phyloP scores from a whole-genome alignment of 2,888 invertebrate genomes.

The Polylopha cassiicola region DNA sequence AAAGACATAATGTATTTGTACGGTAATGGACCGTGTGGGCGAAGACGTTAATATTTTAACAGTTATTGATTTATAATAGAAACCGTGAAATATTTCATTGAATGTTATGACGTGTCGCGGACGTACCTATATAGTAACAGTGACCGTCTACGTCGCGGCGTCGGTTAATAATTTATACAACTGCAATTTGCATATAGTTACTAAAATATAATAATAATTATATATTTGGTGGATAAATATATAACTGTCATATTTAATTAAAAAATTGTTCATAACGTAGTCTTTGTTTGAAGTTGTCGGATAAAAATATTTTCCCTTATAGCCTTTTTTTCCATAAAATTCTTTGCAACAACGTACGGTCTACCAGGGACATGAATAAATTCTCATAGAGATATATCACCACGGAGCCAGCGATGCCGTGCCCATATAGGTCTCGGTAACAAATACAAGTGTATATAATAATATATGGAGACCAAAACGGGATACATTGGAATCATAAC shows the following conservation, averaged over 20 bases:
- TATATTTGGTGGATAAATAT: too few relatives aligned
- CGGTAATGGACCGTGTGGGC: conserved; percentile 9
- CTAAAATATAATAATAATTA: too few relatives aligned
- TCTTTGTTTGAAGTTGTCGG: background rate
- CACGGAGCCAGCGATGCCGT: conserved; percentile 7
- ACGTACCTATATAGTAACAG: conserved; percentile 7
- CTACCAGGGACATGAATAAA: conserved; percentile 12
- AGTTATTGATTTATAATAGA: conserved; percentile 17
- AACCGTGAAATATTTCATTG: conserved; percentile 13
- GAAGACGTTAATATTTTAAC: conserved; percentile 16
- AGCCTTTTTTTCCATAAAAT: conserved; percentile 1
- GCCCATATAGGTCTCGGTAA: too few relatives aligned
- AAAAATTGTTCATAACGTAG: too few relatives aligned
- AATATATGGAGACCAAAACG: conserved; percentile 15
- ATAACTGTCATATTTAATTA: too few relatives aligned
- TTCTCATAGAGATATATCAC: conserved; percentile 11
- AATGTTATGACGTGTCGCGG: conserved; percentile 5
- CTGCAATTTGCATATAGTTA: too few relatives aligned
- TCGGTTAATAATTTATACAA: too few relatives aligned
- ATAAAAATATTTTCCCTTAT: conserved; percentile 1
- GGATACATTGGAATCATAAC: conserved; percentile 21
- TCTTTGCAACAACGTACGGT: conserved; percentile 1
- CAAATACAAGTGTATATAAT: too few relatives aligned
- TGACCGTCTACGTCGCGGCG: too few relatives aligned
- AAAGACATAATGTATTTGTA: conserved; percentile 12